These are phyloP conservation scores for Apostichopus leukothele DNA, from an alignment of 53 echinoderm and acorn worm species.

Conservation along the genomic window DNA sequence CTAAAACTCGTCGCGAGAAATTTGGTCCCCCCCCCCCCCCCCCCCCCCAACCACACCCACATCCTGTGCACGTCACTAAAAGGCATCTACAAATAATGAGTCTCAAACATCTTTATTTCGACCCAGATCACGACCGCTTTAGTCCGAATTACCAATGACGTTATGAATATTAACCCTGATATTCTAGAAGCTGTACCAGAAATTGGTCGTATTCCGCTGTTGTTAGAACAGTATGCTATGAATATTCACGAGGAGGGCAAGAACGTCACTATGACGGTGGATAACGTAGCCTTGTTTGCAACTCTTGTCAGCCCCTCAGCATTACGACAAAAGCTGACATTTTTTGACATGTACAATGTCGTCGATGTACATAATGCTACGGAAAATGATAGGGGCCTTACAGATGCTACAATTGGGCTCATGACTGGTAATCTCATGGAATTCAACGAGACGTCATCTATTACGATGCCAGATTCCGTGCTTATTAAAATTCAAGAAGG, in stretches of 20 bases:
- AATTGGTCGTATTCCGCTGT: conserved; percentile 3
- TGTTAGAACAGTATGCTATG: neutral
- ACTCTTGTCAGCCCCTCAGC: neutral
- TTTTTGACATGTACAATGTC: neutral
- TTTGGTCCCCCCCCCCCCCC: no score
- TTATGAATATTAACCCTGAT: neutral
- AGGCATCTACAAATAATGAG: no score
- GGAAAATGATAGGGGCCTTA: neutral
- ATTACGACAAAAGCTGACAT: neutral
- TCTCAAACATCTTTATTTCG: no score
- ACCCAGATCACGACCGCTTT: neutral
- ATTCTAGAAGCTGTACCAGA: neutral
- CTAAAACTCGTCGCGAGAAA: no score
- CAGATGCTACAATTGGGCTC: neutral
- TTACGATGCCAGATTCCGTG: neutral
- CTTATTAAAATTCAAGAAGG: neutral
- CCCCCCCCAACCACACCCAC: no score
- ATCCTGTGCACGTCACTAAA: no score
- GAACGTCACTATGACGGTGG: neutral
- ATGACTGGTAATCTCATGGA: neutral
- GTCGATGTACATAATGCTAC: neutral
- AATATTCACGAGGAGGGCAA: neutral
- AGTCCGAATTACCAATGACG: neutral
- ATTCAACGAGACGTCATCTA: neutral
- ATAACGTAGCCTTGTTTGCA: neutral